Base-by-base conservation (phyloP, 2,113 vertebrate genomes). In the Lepidothrix coronata region DNA sequence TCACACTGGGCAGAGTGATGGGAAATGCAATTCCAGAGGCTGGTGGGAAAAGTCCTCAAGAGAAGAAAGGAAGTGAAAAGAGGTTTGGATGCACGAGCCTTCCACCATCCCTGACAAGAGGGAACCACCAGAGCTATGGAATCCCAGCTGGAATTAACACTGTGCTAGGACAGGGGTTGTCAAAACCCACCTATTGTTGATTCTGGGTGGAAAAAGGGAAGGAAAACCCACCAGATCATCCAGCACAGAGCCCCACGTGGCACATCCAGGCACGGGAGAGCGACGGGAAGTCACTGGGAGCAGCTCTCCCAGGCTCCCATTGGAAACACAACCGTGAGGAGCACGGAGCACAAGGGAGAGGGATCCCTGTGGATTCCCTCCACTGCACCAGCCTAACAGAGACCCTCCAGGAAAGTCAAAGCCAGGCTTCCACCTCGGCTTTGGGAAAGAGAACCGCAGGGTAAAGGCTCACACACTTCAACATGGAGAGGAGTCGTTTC, bases 231-330 rank as follows among this genome's bases (percentile, higher is more conserved):
- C 0, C 10, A 21, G 85, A 39, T 30, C 24, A 18, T 24, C 43
- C 51, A 67, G 3, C 27, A 10, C 2, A 15, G n/a, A 65, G 33
- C 5, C 13, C 55, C 74, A 23, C 0, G 1, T 0, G 0, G 80
- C 6, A 2, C 0, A 0, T 19, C 18, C 0, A 13, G 59, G 61
- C 71, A 37, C 52, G 25, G 58, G 75, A 73, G 51, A 86, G 52
- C 5, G 0, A 14, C 0, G 4, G 68, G 61, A 27, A 22, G 43
- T 1, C 28, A 35, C 43, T 4, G 43, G 43, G 67, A 86, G 58
- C 52, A 33, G 30, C n/a, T 28, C 2, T 19, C 30, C 76, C 72
- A 30, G 37, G 71, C 55, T 54, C 46, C 41, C 49, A 4, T 28
- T 0, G 21, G 23, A 49, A 55, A 46, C 0, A 8, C 8, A 4